Evolutionary conservation across 2,888 invertebrate genomes (phyloP), one percentile per base, ranked within the genome.

Genomic region (Suillia variegata): DNA sequence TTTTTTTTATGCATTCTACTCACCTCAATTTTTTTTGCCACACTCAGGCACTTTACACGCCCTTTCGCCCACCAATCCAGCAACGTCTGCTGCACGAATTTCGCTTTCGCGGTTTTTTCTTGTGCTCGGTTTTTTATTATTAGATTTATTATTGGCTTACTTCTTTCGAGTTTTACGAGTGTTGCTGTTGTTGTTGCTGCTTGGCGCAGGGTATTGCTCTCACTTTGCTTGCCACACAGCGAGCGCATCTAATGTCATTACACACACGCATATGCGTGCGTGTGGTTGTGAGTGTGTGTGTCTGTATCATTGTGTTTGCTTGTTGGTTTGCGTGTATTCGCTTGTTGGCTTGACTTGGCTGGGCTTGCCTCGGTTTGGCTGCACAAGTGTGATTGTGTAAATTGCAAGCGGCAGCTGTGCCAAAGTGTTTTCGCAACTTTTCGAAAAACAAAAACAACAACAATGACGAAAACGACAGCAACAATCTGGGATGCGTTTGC

Each of bases 401-500:
- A 38, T 38, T 38, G 38, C 38, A 38, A 13, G 38, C 38, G 15
- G 38, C 38, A 38, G 38, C 38, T 38, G 38, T n/a, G 6, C 10
- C n/a, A 38, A 38, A 38, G 38, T 48, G 21, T 21, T 48, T 18
- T 48, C 8, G 10, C 22, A 5, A 13, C 2, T 20, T 22, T 48
- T 20, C 22, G 48, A 47, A 4, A 47, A 52, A 33, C 18, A 52
- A 52, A 31, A 52, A 33, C 13, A 33, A 26, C 15, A 15, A 13
- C 6, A 17, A 33, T 33, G 17, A 33, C 18, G 17, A 33, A 33
- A 52, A 53, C 3, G 21, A 51, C 10, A 31, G 31, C 21, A 26
- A 26, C 24, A 51, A 51, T 8, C 24, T 21, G 62, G 61, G 71
- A 73, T 73, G 75, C 71, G 68, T 75, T 71, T n/a, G 73, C 71